A percentile compares a stretch with the other conserved stretches of the same genome.
Conservation (phyloP, 2,888 invertebrate species). For the Rotaria socialis region DNA sequence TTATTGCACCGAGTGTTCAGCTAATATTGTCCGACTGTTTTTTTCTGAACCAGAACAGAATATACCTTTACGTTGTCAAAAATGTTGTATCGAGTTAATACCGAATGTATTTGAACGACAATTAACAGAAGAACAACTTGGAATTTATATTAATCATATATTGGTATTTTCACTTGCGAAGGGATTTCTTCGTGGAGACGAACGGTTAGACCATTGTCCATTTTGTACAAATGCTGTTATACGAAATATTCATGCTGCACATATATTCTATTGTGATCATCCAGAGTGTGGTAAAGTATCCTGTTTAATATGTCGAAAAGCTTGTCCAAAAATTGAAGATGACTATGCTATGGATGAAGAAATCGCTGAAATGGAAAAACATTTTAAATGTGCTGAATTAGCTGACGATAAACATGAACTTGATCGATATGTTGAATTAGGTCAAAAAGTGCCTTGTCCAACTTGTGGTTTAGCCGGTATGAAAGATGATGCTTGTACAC, state of each 20-base stretch:
- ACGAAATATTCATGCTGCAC: neutral
- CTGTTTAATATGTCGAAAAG: too few species aligned
- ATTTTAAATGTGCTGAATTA: too few species aligned
- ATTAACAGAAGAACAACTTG: neutral
- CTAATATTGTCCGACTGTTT: neutral
- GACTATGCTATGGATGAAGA: too few species aligned
- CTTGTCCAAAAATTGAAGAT: too few species aligned
- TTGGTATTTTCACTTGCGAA: neutral
- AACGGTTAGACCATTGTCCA: constrained; percentile 1
- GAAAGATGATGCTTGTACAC: neutral
- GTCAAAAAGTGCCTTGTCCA: too few species aligned
- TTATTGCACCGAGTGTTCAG: neutral
- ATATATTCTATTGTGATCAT: neutral
- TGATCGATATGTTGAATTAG: too few species aligned
- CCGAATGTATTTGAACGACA: neutral
- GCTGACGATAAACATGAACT: too few species aligned
- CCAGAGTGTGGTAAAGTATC: too few species aligned
- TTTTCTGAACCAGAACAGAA: neutral
- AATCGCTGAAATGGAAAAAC: too few species aligned
- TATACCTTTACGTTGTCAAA: neutral
- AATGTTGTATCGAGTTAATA: neutral
- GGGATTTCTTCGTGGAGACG: neutral
- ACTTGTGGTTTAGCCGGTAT: neutral
- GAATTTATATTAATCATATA: neutral
- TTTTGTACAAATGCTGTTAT: neutral